Conservation (phyloP, 2,797 vertebrate genomes). For the Cuniculus paca region DNA sequence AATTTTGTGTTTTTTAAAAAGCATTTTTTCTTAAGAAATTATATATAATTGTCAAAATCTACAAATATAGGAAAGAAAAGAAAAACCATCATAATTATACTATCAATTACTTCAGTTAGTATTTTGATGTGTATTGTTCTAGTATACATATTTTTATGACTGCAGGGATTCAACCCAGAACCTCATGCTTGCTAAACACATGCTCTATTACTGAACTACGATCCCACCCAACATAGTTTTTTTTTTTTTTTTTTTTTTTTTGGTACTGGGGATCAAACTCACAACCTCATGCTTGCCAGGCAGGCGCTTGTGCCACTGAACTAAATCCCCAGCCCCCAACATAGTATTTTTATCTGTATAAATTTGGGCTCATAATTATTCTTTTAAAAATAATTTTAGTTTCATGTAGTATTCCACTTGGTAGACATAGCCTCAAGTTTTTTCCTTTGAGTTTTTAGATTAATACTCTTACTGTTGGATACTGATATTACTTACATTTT, state of each 20-base stretch:
- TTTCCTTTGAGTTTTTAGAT: slow-evolving; percentile 16
- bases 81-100: not conserved
- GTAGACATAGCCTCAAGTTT: not conserved
- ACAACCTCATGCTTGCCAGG: too few relatives aligned
- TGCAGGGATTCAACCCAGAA: not conserved
- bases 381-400: not conserved
- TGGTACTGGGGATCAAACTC: too few relatives aligned
- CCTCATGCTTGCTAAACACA: not conserved
- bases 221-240: not conserved
- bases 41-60: slow-evolving; percentile 47
- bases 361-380: not conserved
- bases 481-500: not conserved
- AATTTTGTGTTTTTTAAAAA: not conserved
- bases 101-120: not conserved
- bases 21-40: not conserved
- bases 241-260: not conserved
- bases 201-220: not conserved
- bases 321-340: not conserved
- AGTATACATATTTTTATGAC: not conserved
- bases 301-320: too few relatives aligned
- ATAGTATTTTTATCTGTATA: not conserved
- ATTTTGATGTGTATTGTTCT: not conserved
- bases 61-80: not conserved
- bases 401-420: not conserved
- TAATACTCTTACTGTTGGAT: not conserved